phyloP scores from a whole-genome alignment of 2,113 vertebrate genomes.

The Phyllostomus discolor region DNA sequence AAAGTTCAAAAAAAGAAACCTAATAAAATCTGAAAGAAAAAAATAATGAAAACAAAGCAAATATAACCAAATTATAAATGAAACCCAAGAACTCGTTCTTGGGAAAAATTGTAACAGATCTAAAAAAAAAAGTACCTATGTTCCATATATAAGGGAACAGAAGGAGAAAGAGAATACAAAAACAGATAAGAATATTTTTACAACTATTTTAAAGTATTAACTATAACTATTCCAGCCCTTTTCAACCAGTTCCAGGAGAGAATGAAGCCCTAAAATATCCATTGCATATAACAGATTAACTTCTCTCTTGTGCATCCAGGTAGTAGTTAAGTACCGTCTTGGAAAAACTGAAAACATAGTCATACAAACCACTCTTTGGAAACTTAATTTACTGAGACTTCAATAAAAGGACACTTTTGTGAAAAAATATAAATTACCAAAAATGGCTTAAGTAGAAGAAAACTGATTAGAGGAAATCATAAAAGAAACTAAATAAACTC shows the following conservation, averaged over 20 bases:
- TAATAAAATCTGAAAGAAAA: neutral
- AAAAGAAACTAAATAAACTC: neutral
- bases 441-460: neutral
- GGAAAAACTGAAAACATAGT: neutral
- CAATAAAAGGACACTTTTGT: neutral
- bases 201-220: neutral
- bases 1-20: neutral
- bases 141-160: neutral
- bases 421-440: neutral
- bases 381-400: neutral
- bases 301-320: neutral
- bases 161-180: neutral
- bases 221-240: neutral
- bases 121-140: neutral
- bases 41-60: constrained; percentile 35
- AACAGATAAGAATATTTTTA: neutral
- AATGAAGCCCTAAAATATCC: neutral
- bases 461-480: neutral
- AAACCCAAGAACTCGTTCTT: constrained; percentile 6
- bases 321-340: neutral
- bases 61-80: constrained; percentile 36
- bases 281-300: neutral
- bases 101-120: neutral
- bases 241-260: neutral
- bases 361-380: neutral